Evolutionary conservation across 2,797 vertebrate species (phyloP).

Genomic region (Crax fasciolata): DNA sequence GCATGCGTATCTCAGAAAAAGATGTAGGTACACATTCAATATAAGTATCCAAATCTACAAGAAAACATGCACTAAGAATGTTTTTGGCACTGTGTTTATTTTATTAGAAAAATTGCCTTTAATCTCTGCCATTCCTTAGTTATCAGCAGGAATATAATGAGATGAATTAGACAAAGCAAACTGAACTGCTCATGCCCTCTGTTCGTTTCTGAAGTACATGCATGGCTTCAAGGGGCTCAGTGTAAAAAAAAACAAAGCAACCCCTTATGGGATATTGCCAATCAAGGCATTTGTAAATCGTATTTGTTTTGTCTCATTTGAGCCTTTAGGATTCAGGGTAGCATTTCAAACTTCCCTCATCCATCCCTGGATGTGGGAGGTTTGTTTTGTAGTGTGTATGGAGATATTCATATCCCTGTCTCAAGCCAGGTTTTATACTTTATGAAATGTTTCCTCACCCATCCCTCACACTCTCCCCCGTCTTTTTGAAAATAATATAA

Average conservation of each 20-base stretch:
- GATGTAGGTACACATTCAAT: background rate
- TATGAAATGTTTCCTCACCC: background rate
- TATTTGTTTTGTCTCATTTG: background rate
- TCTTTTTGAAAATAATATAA: background rate
- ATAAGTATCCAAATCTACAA: background rate
- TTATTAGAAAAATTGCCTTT: constrained; percentile 10
- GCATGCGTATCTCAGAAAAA: background rate
- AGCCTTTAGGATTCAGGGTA: background rate
- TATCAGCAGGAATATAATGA: background rate
- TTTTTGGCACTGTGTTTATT: background rate
- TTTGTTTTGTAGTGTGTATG: background rate
- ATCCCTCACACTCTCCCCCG: background rate
- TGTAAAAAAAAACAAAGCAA: background rate
- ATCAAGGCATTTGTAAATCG: background rate
- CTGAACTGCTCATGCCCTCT: background rate
- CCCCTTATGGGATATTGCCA: background rate
- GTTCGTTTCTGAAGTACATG: background rate
- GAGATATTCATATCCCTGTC: background rate
- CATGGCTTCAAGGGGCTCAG: background rate
- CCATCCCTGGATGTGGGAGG: background rate
- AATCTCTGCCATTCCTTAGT: background rate
- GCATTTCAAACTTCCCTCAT: background rate
- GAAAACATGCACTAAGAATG: background rate
- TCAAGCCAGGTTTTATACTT: background rate
- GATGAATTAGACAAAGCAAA: constrained; percentile 4